Percentiles rank a stretch among this genome's conserved stretches.
Conservation (phyloP, 2,888 invertebrate genomes). For the Drosophila colorata region DNA sequence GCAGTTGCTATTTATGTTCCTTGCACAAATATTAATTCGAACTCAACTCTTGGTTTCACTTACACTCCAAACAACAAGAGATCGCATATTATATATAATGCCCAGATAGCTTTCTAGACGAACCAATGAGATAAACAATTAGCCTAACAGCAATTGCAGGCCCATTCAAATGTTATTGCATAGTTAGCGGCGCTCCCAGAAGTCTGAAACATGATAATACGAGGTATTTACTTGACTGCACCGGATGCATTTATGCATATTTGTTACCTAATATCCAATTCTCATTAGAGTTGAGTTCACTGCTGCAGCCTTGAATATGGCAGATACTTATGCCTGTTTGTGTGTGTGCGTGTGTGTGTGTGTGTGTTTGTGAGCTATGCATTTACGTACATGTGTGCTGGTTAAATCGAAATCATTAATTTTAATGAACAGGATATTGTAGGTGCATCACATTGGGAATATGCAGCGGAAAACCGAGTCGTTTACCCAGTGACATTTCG, state of each 20-base stretch:
- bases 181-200: conserved; percentile 31
- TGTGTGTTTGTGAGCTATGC: neutral
- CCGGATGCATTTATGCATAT: conserved; percentile 46
- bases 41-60: too few relatives aligned
- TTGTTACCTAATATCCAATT: conserved; percentile 60
- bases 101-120: neutral
- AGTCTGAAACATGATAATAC: conserved; percentile 19
- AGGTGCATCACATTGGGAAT: conserved; percentile 57
- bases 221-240: conserved; percentile 28
- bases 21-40: too few relatives aligned
- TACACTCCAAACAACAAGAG: too few relatives aligned
- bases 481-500: conserved; percentile 28
- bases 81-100: neutral
- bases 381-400: conserved; percentile 7
- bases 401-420: conserved; percentile 70
- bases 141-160: conserved; percentile 23
- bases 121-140: conserved; percentile 28
- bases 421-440: conserved; percentile 74
- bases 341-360: neutral
- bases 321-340: conserved; percentile 5
- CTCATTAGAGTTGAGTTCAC: conserved; percentile 51
- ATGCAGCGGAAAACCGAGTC: conserved; percentile 20
- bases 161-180: conserved; percentile 12
- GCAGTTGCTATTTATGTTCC: too few relatives aligned
- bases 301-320: conserved; percentile 43